A percentile compares a stretch with the other conserved stretches of the same genome.
phyloP scores from a whole-genome alignment of 92 coral and sea anemone genomes.

The Paragorgia papillata region DNA sequence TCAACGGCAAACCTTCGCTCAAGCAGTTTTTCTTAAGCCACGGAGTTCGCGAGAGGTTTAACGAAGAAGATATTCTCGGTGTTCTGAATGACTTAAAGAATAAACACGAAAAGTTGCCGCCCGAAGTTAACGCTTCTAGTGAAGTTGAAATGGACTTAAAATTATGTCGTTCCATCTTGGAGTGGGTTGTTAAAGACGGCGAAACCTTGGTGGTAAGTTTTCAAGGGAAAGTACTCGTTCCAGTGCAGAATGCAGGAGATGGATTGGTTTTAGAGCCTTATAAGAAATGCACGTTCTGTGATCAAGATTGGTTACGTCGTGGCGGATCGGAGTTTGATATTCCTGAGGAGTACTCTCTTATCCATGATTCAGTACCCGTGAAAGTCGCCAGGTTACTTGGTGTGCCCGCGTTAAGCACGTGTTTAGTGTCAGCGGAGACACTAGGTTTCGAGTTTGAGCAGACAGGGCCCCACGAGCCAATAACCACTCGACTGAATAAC shows the following conservation, averaged over 20 bases:
- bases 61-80: slow-evolving; percentile 62
- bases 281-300: slow-evolving; percentile 74
- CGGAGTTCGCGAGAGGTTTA: slow-evolving; percentile 73
- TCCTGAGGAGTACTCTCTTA: slow-evolving; percentile 45
- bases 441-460: slow-evolving; percentile 93
- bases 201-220: slow-evolving; percentile 61
- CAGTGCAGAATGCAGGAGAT: slow-evolving; percentile 40
- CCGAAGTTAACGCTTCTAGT: neutral
- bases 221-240: slow-evolving; percentile 66
- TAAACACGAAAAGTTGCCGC: slow-evolving; percentile 44
- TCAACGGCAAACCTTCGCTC: slow-evolving; percentile 23
- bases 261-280: slow-evolving; percentile 66
- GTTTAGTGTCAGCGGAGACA: slow-evolving; percentile 79
- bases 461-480: slow-evolving; percentile 76
- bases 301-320: slow-evolving; percentile 72
- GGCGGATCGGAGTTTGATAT: slow-evolving; percentile 59
- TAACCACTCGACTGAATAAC: slow-evolving; percentile 71
- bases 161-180: too few species aligned
- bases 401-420: slow-evolving; percentile 76
- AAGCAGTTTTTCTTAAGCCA: neutral
- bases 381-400: slow-evolving; percentile 82
- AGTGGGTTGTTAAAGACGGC: slow-evolving; percentile 53
- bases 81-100: slow-evolving; percentile 69
- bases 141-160: slow-evolving; percentile 67
- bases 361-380: slow-evolving; percentile 49